These are phyloP conservation scores for Chlorodrepanis virens DNA, from an alignment of 2,113 vertebrate genomes.

Conservation along the genomic window DNA sequence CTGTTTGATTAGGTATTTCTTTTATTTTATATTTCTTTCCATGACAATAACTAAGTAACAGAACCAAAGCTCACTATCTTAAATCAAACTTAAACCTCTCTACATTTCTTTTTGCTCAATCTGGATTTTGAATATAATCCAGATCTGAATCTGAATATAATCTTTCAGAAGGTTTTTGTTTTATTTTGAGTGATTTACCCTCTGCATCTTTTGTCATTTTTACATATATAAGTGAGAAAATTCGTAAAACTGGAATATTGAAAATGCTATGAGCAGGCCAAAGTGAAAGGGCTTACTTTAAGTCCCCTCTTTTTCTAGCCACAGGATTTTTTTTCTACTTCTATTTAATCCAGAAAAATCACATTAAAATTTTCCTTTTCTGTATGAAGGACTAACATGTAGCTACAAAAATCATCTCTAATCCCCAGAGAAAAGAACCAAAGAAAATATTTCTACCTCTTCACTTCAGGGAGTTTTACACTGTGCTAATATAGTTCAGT, in stretches of 20 bases:
- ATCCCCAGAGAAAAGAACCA: background rate
- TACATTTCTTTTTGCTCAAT: background rate
- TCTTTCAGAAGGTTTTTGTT: background rate
- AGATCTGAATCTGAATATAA: too few relatives aligned
- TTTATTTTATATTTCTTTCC: background rate
- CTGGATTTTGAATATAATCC: too few relatives aligned
- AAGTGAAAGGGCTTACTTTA: background rate
- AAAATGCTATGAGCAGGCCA: background rate
- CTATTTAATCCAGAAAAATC: background rate
- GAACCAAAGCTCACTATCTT: background rate
- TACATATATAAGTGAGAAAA: background rate
- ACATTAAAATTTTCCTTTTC: background rate
- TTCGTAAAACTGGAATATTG: background rate
- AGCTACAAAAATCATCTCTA: background rate
- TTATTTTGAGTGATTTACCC: background rate
- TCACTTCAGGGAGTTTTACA: background rate
- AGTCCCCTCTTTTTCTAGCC: background rate
- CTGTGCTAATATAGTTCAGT: background rate
- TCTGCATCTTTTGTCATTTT: background rate
- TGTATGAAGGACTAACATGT: rapidly evolving
- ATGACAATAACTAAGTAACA: background rate
- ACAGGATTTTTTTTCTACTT: background rate
- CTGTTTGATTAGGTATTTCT: background rate
- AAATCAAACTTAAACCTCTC: background rate
- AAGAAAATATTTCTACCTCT: background rate